phyloP scores from a whole-genome alignment of 2,888 invertebrate species.

The Hyposoter didymator region DNA sequence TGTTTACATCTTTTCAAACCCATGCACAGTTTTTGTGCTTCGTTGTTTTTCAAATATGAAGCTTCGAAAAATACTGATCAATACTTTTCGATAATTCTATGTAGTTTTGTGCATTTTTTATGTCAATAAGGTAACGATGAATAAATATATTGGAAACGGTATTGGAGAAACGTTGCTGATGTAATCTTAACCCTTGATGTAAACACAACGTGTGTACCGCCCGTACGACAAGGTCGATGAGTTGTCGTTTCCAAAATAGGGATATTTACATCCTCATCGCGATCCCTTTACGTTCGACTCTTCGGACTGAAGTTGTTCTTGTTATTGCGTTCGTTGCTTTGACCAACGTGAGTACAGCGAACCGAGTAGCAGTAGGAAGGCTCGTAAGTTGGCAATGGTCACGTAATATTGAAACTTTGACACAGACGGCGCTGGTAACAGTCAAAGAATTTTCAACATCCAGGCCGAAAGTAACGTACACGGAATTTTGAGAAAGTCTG shows the following conservation, averaged over 20 bases:
- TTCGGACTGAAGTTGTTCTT: not conserved
- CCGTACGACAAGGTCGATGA: not conserved
- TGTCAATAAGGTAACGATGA: not conserved
- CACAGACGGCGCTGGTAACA: not conserved
- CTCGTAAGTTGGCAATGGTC: not conserved
- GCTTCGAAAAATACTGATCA: not conserved
- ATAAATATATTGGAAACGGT: slow-evolving; percentile 4
- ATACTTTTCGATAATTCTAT: slow-evolving; percentile 28
- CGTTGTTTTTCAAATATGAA: not conserved
- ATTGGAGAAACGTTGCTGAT: slow-evolving; percentile 5
- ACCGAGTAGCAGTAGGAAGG: not conserved
- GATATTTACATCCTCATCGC: slow-evolving; percentile 21
- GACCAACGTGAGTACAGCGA: not conserved
- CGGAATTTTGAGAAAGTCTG: not conserved
- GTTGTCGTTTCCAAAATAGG: slow-evolving; percentile 35
- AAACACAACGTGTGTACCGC: slow-evolving; percentile 14
- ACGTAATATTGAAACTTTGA: not conserved
- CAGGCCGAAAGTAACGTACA: not conserved
- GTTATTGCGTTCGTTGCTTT: not conserved
- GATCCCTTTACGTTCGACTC: not conserved
- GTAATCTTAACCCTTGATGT: not conserved
- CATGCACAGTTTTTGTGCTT: not conserved
- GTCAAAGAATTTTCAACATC: not conserved
- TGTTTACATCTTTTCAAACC: too few relatives aligned
- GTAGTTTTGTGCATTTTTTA: slow-evolving; percentile 2